Percentiles rank a stretch among this genome's conserved stretches.
These are phyloP conservation scores for Gymnobelideus leadbeateri DNA, from an alignment of 2,113 vertebrate genomes.

Conservation along the genomic window DNA sequence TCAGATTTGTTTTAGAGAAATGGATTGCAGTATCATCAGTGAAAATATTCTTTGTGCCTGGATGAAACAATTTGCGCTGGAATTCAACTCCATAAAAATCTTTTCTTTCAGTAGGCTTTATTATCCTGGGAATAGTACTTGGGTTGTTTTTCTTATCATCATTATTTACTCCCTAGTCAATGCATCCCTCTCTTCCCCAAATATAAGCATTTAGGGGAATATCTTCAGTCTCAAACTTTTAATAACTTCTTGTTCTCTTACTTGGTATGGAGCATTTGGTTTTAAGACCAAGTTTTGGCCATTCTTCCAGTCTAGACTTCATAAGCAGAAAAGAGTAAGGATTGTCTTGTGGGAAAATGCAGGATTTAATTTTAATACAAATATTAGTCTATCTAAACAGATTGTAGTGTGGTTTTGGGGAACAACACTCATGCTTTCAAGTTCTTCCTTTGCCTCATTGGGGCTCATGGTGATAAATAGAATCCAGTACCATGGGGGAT, in stretches of 20 bases:
- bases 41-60: not conserved
- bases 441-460: not conserved
- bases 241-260: constrained; percentile 8
- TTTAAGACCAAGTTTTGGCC: not conserved
- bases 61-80: not conserved
- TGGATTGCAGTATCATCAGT: not conserved
- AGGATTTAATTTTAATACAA: not conserved
- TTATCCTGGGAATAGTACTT: not conserved
- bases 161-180: not conserved
- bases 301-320: not conserved
- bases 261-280: not conserved
- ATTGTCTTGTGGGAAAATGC: constrained; percentile 9
- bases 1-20: not conserved
- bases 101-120: constrained; percentile 16
- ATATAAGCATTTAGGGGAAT: not conserved
- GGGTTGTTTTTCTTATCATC: not conserved
- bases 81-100: constrained; percentile 14
- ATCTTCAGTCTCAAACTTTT: not conserved
- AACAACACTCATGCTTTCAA: not conserved
- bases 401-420: not conserved
- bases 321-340: not conserved
- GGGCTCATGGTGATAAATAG: not conserved
- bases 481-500: not conserved
- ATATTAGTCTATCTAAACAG: not conserved
- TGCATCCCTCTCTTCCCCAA: not conserved